These are phyloP conservation scores for Drosophila chauvacae DNA, from an alignment of 1,140 invertebrate genomes.

Conservation along the genomic window DNA sequence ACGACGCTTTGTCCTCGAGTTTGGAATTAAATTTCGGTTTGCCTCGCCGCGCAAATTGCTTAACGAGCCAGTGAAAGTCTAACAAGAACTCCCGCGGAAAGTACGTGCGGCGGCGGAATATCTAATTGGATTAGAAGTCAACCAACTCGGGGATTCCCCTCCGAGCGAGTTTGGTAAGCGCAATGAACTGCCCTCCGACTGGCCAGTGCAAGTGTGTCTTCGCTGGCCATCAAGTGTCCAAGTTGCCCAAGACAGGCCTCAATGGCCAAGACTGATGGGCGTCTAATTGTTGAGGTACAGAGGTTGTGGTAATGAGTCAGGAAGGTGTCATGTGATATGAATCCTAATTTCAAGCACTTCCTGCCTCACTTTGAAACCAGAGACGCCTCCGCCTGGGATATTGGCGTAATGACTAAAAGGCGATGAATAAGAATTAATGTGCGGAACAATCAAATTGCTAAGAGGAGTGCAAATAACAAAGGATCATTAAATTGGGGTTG, in stretches of 20 bases:
- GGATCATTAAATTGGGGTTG: slow-evolving; percentile 5
- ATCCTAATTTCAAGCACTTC: slow-evolving; percentile 57
- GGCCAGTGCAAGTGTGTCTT: slow-evolving; percentile 34
- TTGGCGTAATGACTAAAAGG: slow-evolving; percentile 40
- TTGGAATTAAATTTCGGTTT: slow-evolving; percentile 48
- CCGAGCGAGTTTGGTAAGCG: slow-evolving; percentile 55
- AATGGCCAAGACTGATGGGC: slow-evolving; percentile 40
- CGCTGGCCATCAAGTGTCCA: slow-evolving; percentile 42
- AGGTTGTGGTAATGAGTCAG: slow-evolving; percentile 57
- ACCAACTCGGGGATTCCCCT: slow-evolving; percentile 44
- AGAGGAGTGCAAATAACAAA: slow-evolving; percentile 9
- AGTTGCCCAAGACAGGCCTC: slow-evolving; percentile 1
- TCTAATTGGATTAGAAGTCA: slow-evolving; percentile 82
- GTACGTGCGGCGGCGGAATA: slow-evolving; percentile 61
- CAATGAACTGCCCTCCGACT: slow-evolving; percentile 59
- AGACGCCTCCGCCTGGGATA: slow-evolving; percentile 21
- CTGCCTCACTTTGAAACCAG: slow-evolving; percentile 34
- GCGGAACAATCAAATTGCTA: slow-evolving; percentile 23
- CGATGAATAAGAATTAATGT: slow-evolving; percentile 42
- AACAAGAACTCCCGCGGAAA: slow-evolving; percentile 42
- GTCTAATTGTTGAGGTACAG: slow-evolving; percentile 38
- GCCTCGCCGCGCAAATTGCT: slow-evolving; percentile 51
- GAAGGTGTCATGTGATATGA: slow-evolving; percentile 70
- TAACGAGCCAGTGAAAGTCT: slow-evolving; percentile 71
- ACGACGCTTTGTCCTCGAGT: slow-evolving; percentile 33